Conservation (phyloP, 92 coral and sea anemone genomes). For the Meandrina meandrites region DNA sequence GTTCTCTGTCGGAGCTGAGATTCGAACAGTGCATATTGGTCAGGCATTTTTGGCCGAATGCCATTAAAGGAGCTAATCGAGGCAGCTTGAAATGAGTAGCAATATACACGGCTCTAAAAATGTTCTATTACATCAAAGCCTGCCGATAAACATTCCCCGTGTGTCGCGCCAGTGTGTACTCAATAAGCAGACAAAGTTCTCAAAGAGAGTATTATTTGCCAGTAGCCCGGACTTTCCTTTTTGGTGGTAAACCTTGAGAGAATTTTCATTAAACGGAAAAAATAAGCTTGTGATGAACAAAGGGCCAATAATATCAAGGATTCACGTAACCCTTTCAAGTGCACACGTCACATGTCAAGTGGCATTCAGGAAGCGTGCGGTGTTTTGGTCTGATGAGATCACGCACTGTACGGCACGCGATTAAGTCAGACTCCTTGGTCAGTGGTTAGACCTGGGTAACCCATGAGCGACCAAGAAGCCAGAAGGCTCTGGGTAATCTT, state of each 20-base stretch:
- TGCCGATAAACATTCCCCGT: background rate
- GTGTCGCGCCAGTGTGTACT: background rate
- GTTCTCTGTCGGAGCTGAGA: background rate
- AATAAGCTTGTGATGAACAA: background rate
- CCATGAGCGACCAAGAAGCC: background rate
- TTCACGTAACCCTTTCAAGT: constrained; percentile 28
- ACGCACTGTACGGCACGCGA: background rate
- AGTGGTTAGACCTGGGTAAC: background rate
- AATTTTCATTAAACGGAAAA: background rate
- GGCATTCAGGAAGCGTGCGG: background rate
- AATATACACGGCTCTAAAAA: background rate
- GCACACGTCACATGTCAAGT: constrained; percentile 15
- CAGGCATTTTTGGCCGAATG: background rate
- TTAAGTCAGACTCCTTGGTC: background rate
- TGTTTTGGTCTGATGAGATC: constrained; percentile 2
- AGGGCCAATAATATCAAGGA: background rate
- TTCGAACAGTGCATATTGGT: constrained; percentile 2
- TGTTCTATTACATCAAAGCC: background rate
- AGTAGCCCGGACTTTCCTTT: background rate
- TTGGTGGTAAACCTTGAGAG: background rate
- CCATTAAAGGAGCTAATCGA: background rate
- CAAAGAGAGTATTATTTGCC: background rate
- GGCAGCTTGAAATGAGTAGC: background rate
- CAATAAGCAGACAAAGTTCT: background rate
- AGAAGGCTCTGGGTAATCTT: background rate